These are phyloP conservation scores for Pteruthius melanotis DNA, from an alignment of 2,113 vertebrate species.

Conservation along the genomic window DNA sequence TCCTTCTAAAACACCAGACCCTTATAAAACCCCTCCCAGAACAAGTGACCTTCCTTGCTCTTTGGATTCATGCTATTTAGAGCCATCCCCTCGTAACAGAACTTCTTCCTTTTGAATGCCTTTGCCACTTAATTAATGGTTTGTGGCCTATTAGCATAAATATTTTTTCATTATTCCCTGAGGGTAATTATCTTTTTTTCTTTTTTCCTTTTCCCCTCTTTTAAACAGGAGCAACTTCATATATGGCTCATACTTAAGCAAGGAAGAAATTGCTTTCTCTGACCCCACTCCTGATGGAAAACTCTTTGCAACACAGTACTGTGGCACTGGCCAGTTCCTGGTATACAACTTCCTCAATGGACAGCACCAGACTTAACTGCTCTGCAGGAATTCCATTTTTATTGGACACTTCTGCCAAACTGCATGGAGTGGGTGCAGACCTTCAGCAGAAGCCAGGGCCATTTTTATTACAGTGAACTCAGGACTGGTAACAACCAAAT, in stretches of 20 bases:
- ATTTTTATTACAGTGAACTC: slow-evolving; percentile 77
- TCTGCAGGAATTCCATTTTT: neutral
- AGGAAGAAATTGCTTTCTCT: slow-evolving; percentile 98
- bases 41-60: neutral
- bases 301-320: slow-evolving; percentile 94
- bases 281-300: slow-evolving; percentile 98
- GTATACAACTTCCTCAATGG: slow-evolving; percentile 98
- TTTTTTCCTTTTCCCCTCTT: neutral
- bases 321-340: slow-evolving; percentile 93
- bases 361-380: slow-evolving; percentile 65
- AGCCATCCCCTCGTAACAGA: neutral
- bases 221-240: slow-evolving; percentile 92
- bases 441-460: slow-evolving; percentile 73
- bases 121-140: neutral
- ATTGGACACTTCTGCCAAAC: slow-evolving; percentile 34
- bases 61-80: neutral
- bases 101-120: neutral
- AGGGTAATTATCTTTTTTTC: neutral
- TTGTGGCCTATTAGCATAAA: neutral
- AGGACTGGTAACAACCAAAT: slow-evolving; percentile 77
- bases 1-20: neutral
- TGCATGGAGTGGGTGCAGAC: slow-evolving; percentile 1
- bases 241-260: slow-evolving; percentile 94
- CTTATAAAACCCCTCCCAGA: neutral
- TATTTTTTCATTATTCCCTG: neutral